phyloP scores from a whole-genome alignment of 2,113 vertebrate genomes.

The Thomomys bottae region DNA sequence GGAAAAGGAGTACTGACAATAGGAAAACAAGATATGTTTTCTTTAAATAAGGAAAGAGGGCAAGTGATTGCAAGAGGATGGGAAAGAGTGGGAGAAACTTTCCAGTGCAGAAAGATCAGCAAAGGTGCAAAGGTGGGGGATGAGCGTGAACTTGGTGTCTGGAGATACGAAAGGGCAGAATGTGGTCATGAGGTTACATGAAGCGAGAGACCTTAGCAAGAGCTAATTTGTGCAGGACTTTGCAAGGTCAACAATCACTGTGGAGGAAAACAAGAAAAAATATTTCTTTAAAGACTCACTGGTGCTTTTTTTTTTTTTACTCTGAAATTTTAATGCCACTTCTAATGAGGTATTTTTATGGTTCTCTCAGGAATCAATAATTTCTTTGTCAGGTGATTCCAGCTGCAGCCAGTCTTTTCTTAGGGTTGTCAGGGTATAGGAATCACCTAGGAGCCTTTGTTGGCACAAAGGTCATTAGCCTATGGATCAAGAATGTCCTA shows the following conservation, averaged over 20 bases:
- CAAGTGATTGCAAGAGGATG: background rate
- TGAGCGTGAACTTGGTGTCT: background rate
- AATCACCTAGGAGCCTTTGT: background rate
- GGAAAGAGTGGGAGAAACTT: background rate
- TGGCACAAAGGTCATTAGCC: background rate
- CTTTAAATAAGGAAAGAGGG: background rate
- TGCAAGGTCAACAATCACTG: background rate
- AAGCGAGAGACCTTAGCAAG: background rate
- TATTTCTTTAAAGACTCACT: background rate
- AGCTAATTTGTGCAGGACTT: background rate
- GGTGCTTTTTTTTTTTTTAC: background rate
- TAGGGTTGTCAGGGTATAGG: background rate
- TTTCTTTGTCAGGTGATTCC: background rate
- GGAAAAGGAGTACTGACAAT: background rate
- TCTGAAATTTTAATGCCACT: constrained; percentile 11
- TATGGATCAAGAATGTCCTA: background rate
- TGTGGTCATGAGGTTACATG: background rate
- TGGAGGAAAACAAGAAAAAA: background rate
- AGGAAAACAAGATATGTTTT: background rate
- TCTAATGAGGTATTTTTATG: background rate
- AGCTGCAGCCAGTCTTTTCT: background rate
- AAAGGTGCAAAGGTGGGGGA: background rate
- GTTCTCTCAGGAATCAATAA: background rate
- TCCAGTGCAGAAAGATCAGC: background rate
- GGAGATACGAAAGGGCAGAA: background rate